These are phyloP conservation scores for Microtus richardsoni DNA, from an alignment of 2,113 vertebrate genomes.

Conservation along the genomic window DNA sequence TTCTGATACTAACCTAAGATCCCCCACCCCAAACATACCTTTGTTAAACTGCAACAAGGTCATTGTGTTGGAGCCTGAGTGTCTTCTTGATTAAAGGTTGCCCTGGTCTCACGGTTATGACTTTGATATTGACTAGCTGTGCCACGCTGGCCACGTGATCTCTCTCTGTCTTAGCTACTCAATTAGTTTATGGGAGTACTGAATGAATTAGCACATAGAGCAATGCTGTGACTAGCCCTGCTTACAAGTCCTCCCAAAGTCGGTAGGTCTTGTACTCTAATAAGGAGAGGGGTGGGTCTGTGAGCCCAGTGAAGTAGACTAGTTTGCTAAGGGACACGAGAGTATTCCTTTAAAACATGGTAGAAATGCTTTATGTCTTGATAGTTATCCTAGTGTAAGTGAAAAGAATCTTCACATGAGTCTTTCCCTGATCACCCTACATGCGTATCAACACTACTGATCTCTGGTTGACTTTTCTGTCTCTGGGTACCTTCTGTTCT, in stretches of 20 bases:
- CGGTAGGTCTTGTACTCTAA: background rate
- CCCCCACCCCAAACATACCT: background rate
- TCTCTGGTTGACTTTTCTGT: background rate
- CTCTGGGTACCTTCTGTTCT: background rate
- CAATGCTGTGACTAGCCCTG: background rate
- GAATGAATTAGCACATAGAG: background rate
- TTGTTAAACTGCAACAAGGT: constrained; percentile 8
- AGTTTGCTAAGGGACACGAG: background rate
- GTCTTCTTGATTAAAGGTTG: background rate
- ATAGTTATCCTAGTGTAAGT: background rate
- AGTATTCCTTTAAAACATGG: background rate
- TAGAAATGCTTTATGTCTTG: constrained; percentile 2
- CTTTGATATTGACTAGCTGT: background rate
- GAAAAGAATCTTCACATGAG: background rate
- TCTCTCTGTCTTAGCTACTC: background rate
- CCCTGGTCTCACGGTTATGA: constrained; percentile 34
- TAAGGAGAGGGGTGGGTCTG: background rate
- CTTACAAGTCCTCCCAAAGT: background rate
- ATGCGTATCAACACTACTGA: background rate
- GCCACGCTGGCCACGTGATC: background rate
- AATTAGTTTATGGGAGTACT: background rate
- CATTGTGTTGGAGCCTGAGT: background rate
- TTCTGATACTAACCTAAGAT: background rate
- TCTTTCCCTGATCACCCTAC: background rate
- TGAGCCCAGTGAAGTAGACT: background rate